Percentiles rank a stretch among this genome's conserved stretches.
phyloP scores from a whole-genome alignment of 2,888 invertebrate genomes.

The Drosophila austrosaltans region DNA sequence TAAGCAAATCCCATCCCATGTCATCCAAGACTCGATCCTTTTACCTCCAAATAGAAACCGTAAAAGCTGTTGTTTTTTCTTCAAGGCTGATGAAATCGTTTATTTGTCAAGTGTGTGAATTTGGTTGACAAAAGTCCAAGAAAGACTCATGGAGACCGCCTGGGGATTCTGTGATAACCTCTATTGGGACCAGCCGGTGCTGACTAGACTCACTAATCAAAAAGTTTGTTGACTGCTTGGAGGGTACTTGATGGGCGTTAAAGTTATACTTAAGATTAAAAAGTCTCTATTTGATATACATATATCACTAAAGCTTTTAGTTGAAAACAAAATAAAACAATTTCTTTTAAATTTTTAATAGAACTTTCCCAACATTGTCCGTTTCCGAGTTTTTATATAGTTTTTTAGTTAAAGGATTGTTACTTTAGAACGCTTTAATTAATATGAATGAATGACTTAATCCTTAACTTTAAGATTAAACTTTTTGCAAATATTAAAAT shows the following conservation, averaged over 20 bases:
- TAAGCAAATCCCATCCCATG: constrained; percentile 12
- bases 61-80: constrained; percentile 15
- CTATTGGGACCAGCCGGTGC: constrained; percentile 14
- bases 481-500: too few species aligned
- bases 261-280: not conserved
- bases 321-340: too few species aligned
- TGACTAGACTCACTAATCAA: constrained; percentile 8
- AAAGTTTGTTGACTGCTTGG: constrained; percentile 13
- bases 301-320: too few species aligned
- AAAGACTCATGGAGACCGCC: constrained; percentile 17
- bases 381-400: too few species aligned
- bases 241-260: constrained; percentile 4
- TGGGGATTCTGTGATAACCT: constrained; percentile 29
- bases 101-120: constrained; percentile 31
- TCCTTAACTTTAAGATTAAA: too few species aligned
- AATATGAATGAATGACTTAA: too few species aligned
- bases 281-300: too few species aligned
- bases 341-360: too few species aligned
- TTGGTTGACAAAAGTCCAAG: constrained; percentile 4
- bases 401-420: too few species aligned
- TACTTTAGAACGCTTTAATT: too few species aligned
- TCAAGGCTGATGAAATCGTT: constrained; percentile 47
- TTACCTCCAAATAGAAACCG: not conserved
- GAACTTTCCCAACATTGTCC: too few species aligned
- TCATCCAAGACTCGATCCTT: not conserved